These are phyloP conservation scores for Solenopsis fugax DNA, from an alignment of 1,140 invertebrate species.

Conservation along the genomic window DNA sequence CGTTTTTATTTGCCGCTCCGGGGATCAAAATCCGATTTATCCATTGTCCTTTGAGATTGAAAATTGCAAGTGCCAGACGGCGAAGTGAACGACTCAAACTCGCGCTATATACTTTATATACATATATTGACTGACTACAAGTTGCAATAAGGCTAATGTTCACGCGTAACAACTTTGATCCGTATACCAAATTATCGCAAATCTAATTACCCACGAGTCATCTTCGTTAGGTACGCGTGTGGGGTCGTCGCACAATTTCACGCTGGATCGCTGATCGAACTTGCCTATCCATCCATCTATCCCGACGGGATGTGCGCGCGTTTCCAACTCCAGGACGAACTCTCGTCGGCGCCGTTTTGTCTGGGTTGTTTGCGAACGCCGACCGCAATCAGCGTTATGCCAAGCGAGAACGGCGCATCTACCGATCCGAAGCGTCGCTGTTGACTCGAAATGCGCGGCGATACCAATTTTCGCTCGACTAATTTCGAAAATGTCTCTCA, in stretches of 20 bases:
- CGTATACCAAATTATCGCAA: constrained; percentile 38
- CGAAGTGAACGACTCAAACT: background rate
- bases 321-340: constrained; percentile 26
- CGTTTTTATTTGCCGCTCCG: too few relatives aligned
- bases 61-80: background rate
- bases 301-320: background rate
- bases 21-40: too few relatives aligned
- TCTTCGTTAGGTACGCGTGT: background rate
- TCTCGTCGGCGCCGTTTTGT: constrained; percentile 63
- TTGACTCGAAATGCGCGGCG: background rate
- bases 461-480: constrained; percentile 16
- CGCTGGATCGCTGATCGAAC: constrained; percentile 56
- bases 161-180: constrained; percentile 41
- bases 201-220: constrained; percentile 52
- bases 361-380: constrained; percentile 61
- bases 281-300: background rate
- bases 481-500: constrained; percentile 30
- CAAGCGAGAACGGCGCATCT: background rate
- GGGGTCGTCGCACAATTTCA: constrained; percentile 48
- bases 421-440: background rate
- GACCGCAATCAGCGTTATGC: constrained; percentile 54
- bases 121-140: background rate
- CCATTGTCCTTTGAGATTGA: background rate
- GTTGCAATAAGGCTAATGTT: background rate
- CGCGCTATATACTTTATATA: background rate